Evolutionary conservation across 2,113 vertebrate species (phyloP).

Genomic region (Pseudois nayaur): DNA sequence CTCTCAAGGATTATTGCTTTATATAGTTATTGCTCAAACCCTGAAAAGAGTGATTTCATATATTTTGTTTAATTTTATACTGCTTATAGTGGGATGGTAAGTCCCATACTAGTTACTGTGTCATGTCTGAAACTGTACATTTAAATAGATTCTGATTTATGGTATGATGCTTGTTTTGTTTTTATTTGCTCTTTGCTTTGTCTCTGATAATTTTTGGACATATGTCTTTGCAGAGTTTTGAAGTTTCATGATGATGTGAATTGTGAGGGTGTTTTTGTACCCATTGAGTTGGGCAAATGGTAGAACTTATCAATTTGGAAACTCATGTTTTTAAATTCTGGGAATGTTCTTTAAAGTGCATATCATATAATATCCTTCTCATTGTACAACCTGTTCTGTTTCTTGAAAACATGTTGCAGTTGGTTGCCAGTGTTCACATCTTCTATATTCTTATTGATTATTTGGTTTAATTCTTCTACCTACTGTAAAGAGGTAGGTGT

Average conservation of each 20-base stretch:
- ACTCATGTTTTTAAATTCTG: neutral
- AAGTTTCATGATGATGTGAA: neutral
- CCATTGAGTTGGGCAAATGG: neutral
- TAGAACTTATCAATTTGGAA: neutral
- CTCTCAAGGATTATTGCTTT: neutral
- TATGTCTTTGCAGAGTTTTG: neutral
- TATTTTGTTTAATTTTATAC: neutral
- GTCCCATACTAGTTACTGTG: neutral
- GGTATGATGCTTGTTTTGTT: neutral
- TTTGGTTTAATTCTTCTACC: neutral
- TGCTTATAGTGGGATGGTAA: neutral
- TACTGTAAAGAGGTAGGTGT: neutral
- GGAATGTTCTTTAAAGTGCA: neutral
- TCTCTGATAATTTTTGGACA: neutral
- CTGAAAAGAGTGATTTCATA: neutral
- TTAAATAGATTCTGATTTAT: neutral
- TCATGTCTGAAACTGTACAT: neutral
- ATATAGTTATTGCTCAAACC: neutral
- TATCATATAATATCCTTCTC: neutral
- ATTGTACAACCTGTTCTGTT: neutral
- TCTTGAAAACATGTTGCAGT: neutral
- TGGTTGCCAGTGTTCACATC: neutral
- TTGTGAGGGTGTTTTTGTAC: neutral
- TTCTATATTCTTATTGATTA: neutral
- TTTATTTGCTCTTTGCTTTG: neutral